Base-by-base conservation (phyloP, 2,797 vertebrate genomes). In the Scyliorhinus canicula region DNA sequence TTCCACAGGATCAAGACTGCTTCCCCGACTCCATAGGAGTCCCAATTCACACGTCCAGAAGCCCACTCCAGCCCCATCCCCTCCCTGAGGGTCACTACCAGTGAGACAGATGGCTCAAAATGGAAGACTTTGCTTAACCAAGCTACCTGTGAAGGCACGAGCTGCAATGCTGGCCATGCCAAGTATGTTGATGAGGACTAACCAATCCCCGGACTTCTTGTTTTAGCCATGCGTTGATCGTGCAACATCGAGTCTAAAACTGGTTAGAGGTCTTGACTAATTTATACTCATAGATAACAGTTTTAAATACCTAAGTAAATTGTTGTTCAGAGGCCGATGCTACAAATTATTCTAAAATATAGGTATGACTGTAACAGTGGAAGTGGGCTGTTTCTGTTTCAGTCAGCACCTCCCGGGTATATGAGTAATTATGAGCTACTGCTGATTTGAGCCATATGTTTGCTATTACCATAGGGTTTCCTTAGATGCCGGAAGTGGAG, bases 381-480 rank as follows among this genome's bases (percentile, higher is more conserved):
- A 60, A 57, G 7, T n/a, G 55, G 55, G 12, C 14, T 74, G 28
- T 94, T 94, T 94, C 67, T 94, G 93, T 94, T 71, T 94, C 71
- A 93, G 67, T 52, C 93, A 94, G 52, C 74, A 74, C 47, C 93
- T 71, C 65, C 50, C 55, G 28, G 21, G 44, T 71, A 88, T 35
- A 94, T 50, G 67, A 74, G 63, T 52, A 94, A 69, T 94, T 31
- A 44, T 71, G 44, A 52, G 65, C 47, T 94, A 71, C 93, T 94
- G 67, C 67, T 55, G 91, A 67, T 93, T 93, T 93, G 47, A 94
- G 50, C 31, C 93, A 93, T 52, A 69, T 52, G 93, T 94, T 55
- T 50, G 67, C 93, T 35, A 71, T 93, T 93, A 71, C 67, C 67
- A 71, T 74, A 31, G 67, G 14, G 55, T 94, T 94, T 74, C 47